Base-by-base conservation (phyloP, 2,888 invertebrate species). In the Dicycla oo region DNA sequence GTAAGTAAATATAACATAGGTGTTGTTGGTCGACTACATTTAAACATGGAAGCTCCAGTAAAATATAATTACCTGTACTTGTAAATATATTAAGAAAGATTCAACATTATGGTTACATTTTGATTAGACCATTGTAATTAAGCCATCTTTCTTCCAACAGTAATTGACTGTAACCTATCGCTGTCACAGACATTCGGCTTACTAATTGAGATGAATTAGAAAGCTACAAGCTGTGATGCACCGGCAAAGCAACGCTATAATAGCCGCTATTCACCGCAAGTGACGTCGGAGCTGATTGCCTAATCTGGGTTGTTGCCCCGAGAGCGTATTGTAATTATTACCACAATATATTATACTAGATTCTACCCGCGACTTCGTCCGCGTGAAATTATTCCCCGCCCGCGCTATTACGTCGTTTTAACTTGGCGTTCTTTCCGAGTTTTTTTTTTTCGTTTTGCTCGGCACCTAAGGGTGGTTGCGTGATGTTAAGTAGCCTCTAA, bases 221-320 rank as follows among this genome's bases (percentile, higher is more conserved):
- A 34, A 54, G 20, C 6, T 26, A 47, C 3, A 18, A 20, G n/a
- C 13, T 15, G 51, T 45, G 40, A 51, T 11, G 51, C 58, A 60
- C n/a, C 26, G 45, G 3, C 47, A 20, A 23, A 40, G 15, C 53
- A 23, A 5, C 53, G 53, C n/a, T 57, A 38, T 65, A 30, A 57
- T 53, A n/a, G 38, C 38, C 47, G 11, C 26, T n/a, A 11, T 30
- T 51, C 23, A n/a, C 53, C 61, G 53, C 68, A 54, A 65, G 45
- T 65, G 67, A 45, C 65, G 34, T 6, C n/a, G 67, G 23, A 77
- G 15, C 54, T 65, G 72, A 73, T 77, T 49, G 38, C 23, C 18
- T 54, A 53, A 73, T 65, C 40, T 62, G 49, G 38, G 47, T 53
- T 57, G 34, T 34, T 43, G 51, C 57, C 65, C 13, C 13, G 4